Evolutionary conservation across 2,797 vertebrate genomes (phyloP).

Genomic region (Tragelaphus eurycerus): DNA sequence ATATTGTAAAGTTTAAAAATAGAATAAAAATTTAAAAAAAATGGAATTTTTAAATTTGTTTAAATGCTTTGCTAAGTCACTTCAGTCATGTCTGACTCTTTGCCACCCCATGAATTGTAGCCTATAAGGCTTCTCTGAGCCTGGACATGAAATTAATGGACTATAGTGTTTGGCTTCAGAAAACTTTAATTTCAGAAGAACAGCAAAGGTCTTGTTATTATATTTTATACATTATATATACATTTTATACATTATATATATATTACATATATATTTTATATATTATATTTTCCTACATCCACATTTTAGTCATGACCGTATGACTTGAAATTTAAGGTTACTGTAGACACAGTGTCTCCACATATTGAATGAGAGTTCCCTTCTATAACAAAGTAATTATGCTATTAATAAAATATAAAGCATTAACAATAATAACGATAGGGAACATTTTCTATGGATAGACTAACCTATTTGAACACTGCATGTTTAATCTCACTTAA

Average conservation of each 20-base stretch:
- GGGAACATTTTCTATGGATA: neutral
- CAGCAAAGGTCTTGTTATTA: neutral
- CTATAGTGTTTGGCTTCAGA: conserved; percentile 39
- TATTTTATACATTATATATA: neutral
- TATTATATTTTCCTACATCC: neutral
- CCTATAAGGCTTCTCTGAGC: neutral
- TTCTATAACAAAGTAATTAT: neutral
- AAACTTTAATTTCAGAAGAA: conserved; percentile 33
- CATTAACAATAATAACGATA: neutral
- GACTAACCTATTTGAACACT: neutral
- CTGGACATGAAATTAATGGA: conserved; percentile 20
- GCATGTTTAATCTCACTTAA: neutral
- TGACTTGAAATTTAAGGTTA: neutral
- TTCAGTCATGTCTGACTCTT: neutral
- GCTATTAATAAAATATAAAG: neutral
- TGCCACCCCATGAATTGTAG: neutral
- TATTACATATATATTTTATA: no score
- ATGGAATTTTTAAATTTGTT: neutral
- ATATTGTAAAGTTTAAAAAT: no score
- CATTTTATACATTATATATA: no score
- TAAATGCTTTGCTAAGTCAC: neutral
- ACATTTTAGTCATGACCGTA: neutral
- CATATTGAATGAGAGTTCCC: neutral
- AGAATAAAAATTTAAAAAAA: no score
- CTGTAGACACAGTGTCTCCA: neutral